Evolutionary conservation across 2,113 vertebrate species (phyloP).

Genomic region (Cettia cetti): DNA sequence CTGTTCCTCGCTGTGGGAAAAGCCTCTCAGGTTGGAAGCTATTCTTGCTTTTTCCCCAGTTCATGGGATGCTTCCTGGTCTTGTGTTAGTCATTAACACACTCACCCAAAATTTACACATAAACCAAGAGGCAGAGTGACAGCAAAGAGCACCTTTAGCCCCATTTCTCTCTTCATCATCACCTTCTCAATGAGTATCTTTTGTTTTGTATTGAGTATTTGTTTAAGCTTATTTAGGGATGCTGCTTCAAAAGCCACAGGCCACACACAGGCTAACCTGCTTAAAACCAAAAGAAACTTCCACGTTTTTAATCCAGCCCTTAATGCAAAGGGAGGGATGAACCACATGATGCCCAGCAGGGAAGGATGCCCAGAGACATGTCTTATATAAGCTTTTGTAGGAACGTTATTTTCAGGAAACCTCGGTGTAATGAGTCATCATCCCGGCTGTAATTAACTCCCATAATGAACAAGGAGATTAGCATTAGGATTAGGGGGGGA

Average conservation of each 20-base stretch:
- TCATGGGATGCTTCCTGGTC: background rate
- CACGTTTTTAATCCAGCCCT: background rate
- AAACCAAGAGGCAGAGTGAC: background rate
- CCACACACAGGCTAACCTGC: background rate
- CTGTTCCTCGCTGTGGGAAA: conserved; percentile 23
- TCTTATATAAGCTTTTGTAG: conserved; percentile 34
- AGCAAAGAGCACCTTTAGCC: too few species aligned
- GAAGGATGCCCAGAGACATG: background rate
- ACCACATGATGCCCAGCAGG: background rate
- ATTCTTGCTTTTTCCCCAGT: background rate
- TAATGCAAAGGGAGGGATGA: background rate
- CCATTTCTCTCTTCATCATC: background rate
- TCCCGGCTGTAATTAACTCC: conserved; percentile 44
- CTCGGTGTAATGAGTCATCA: conserved; percentile 40
- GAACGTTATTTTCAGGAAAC: conserved; percentile 23
- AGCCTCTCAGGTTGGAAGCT: background rate
- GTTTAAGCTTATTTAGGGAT: accelerated
- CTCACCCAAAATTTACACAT: accelerated
- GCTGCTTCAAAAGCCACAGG: background rate
- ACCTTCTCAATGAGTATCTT: accelerated
- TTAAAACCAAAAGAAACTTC: background rate
- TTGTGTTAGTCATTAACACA: background rate
- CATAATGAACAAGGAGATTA: conserved; percentile 39
- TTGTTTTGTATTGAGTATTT: too few species aligned
- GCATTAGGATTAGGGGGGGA: conserved; percentile 16